Evolutionary conservation across 1,140 invertebrate species (phyloP).

Genomic region (Drosophila repleta): DNA sequence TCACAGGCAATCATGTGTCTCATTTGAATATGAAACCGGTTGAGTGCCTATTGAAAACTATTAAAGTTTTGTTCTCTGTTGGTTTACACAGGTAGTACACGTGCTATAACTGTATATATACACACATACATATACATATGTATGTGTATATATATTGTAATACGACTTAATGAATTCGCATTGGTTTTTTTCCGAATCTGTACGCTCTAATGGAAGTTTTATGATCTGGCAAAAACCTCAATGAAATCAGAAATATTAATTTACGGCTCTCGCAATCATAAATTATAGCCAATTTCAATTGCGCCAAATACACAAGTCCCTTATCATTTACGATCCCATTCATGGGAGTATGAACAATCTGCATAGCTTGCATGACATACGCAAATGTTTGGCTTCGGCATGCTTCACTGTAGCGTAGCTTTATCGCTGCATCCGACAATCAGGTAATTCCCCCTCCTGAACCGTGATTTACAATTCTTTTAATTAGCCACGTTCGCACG

Average conservation of each 20-base stretch:
- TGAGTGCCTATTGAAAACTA: too few species aligned
- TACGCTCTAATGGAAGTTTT: not conserved
- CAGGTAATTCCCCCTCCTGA: not conserved
- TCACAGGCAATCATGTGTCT: too few species aligned
- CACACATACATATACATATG: too few species aligned
- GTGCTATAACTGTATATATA: too few species aligned
- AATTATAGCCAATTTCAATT: not conserved
- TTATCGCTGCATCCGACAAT: not conserved
- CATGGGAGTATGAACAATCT: not conserved
- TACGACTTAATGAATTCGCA: not conserved
- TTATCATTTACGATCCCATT: slow-evolving; percentile 10
- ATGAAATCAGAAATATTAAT: slow-evolving; percentile 15
- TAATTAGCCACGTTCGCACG: not conserved
- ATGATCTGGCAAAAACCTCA: slow-evolving; percentile 4
- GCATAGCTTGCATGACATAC: not conserved
- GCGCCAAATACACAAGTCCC: not conserved
- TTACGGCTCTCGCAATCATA: not conserved
- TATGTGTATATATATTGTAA: not conserved
- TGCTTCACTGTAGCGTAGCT: not conserved
- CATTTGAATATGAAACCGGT: too few species aligned
- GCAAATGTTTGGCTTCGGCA: not conserved
- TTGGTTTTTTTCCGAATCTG: slow-evolving; percentile 12
- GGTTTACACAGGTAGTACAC: too few species aligned
- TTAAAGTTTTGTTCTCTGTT: too few species aligned
- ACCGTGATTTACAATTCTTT: not conserved